Evolutionary conservation across 2,888 invertebrate genomes (phyloP), one percentile per base, ranked within the genome.

Genomic region (Caenorhabditis angaria): DNA sequence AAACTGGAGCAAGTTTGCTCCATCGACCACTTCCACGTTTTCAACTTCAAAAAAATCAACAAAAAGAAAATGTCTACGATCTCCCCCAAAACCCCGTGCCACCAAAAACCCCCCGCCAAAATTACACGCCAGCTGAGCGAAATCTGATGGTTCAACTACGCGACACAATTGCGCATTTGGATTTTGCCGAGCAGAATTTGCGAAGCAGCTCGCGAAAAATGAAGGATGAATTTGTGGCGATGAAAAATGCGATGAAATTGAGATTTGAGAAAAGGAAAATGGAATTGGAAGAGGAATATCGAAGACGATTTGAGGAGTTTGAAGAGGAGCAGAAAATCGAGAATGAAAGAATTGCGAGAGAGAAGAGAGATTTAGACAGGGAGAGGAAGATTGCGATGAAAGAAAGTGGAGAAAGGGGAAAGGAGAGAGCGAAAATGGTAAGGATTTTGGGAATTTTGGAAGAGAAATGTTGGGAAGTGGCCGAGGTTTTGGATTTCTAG

Each of bases 111-210:
- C 54, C 5, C 12, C 54, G n/a, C 24, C n/a, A 18, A 8, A 54
- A 25, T 6, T 50, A 22, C 50, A 50, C 50, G 22, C 10, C 25
- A 18, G 3, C 27, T n/a, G 32, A 56, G 27, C 3, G 10, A n/a
- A 64, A 72, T 35, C 24, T 72, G 32, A 50, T 48, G 35, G 56
- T 64, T 24, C 72, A 72, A 47, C 28, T 72, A n/a, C 27, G 72
- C 10, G 67, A 72, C 28, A 51, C 67, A 20, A 61, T 65, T 24
- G 72, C 72, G 4, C 67, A 72, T 48, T n/a, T 72, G 6, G 72
- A 72, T 54, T 72, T 32, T 24, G 64, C 61, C 0, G 60, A 67
- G 14, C 64, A 41, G 18, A 41, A 12, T 41, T 18, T 59, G 22
- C 56, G 59, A 27, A 51, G 64, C 1, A 48, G 35, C 22, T n/a